phyloP scores from a whole-genome alignment of 2,113 vertebrate species.

The Vireo altiloquus region DNA sequence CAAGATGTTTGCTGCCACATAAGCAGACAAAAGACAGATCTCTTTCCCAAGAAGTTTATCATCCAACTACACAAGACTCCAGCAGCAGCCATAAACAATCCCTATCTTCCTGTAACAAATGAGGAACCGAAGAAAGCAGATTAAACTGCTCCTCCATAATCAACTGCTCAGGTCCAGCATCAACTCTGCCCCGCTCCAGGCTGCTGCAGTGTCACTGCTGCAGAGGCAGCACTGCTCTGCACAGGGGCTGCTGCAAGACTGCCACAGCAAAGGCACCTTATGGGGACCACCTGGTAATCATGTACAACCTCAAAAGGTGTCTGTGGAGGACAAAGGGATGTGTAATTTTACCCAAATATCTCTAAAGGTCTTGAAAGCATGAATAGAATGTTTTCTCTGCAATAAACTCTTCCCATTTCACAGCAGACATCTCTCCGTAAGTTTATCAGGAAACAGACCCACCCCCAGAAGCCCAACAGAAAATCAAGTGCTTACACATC shows the following conservation, averaged over 20 bases:
- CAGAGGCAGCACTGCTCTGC: not conserved
- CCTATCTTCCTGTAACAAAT: not conserved
- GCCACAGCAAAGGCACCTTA: not conserved
- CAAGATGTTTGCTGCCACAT: not conserved
- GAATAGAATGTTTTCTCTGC: not conserved
- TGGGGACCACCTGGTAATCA: not conserved
- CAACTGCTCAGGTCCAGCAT: not conserved
- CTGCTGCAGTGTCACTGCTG: not conserved
- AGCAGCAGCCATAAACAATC: not conserved
- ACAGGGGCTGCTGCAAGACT: not conserved
- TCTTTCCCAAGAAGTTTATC: not conserved
- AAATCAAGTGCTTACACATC: not conserved
- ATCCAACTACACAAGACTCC: not conserved
- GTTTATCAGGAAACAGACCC: not conserved
- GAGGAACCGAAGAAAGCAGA: not conserved
- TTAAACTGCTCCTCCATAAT: not conserved
- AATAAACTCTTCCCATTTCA: not conserved
- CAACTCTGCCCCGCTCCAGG: fast-evolving
- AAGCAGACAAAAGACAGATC: not conserved
- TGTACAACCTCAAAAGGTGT: fast-evolving
- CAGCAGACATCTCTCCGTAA: not conserved
- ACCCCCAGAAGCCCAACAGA: not conserved
- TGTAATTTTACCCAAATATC: not conserved
- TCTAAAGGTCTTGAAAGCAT: not conserved
- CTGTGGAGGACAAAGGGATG: not conserved